phyloP scores from a whole-genome alignment of 1,140 invertebrate genomes.

The Brachionus rubens region DNA sequence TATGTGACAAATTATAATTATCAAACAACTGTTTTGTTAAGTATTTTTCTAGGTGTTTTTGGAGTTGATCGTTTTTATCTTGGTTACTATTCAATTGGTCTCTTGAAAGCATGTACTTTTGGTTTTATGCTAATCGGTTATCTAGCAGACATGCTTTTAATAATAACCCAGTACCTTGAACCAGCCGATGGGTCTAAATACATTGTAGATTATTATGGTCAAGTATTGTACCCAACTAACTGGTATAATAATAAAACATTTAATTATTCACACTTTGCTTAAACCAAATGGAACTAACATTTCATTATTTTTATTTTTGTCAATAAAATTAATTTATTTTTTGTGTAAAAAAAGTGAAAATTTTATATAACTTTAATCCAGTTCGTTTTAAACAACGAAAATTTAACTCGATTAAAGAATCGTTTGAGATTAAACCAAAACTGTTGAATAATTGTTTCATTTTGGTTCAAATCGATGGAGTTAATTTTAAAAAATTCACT shows the following conservation, averaged over 20 bases:
- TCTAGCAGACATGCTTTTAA: conserved; percentile 87
- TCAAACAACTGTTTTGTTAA: conserved; percentile 83
- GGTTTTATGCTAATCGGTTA: conserved; percentile 94
- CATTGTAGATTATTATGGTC: conserved; percentile 85
- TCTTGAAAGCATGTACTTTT: conserved; percentile 88
- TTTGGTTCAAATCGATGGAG: not conserved
- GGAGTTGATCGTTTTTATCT: conserved; percentile 94
- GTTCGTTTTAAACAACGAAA: not conserved
- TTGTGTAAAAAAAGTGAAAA: too few species aligned
- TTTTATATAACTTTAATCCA: not conserved
- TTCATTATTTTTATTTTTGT: not conserved
- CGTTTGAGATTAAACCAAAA: not conserved
- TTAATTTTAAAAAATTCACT: not conserved
- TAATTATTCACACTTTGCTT: not conserved
- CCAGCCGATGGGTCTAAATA: conserved; percentile 95
- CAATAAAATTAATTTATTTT: too few species aligned
- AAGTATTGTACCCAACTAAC: conserved; percentile 57
- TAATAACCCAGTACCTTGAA: conserved; percentile 82
- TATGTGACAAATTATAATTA: conserved; percentile 94
- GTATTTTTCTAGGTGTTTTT: conserved; percentile 91
- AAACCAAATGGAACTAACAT: not conserved
- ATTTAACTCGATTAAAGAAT: not conserved
- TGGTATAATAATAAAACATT: not conserved
- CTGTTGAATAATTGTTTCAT: not conserved
- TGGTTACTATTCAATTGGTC: conserved; percentile 82